These are phyloP conservation scores for Baronia brevicornis DNA, from an alignment of 2,888 invertebrate genomes.

Conservation along the genomic window DNA sequence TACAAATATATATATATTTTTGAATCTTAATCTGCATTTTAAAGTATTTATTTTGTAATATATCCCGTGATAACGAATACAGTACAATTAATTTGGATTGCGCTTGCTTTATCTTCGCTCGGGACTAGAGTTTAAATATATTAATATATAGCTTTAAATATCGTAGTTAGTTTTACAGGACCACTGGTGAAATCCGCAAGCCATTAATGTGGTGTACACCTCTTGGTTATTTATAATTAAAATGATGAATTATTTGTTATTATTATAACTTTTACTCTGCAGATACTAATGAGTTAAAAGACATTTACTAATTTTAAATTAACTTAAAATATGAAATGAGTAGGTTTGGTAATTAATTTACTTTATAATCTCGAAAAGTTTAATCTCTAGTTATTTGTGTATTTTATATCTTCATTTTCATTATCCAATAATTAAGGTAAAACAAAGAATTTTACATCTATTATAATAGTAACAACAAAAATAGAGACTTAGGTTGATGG, in stretches of 20 bases:
- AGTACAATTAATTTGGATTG: slow-evolving; percentile 15
- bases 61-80: slow-evolving; percentile 13
- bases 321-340: too few relatives aligned
- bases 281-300: background rate
- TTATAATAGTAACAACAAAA: too few relatives aligned
- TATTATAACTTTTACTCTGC: slow-evolving; percentile 4
- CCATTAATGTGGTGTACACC: background rate
- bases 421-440: too few relatives aligned
- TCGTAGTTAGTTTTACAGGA: slow-evolving; percentile 10
- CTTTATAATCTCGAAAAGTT: too few relatives aligned
- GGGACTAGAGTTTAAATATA: slow-evolving; percentile 15
- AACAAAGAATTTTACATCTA: too few relatives aligned
- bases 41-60: slow-evolving; percentile 11
- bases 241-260: slow-evolving; percentile 9
- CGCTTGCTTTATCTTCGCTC: slow-evolving; percentile 12
- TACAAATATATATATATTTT: slow-evolving; percentile 51
- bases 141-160: slow-evolving; percentile 11
- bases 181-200: slow-evolving; percentile 9
- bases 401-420: too few relatives aligned
- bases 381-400: too few relatives aligned
- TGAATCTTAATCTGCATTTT: slow-evolving; percentile 9
- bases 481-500: too few relatives aligned
- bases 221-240: slow-evolving; percentile 9
- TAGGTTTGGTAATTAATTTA: too few relatives aligned
- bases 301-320: too few relatives aligned